These are phyloP conservation scores for Plebejus melissa DNA, from an alignment of 2,888 invertebrate genomes.

Conservation along the genomic window DNA sequence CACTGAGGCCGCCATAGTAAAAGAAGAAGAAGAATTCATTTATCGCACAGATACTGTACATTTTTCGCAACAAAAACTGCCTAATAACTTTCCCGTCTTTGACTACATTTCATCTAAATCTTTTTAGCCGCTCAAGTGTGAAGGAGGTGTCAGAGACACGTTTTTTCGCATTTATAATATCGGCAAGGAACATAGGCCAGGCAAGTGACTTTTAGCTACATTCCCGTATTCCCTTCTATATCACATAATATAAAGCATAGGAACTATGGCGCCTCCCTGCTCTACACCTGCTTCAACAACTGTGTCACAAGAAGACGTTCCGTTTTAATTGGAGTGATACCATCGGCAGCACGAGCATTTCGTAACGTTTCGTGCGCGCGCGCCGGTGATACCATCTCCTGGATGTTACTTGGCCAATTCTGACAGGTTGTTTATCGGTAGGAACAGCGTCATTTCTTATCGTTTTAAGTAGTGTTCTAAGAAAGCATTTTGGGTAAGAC, in stretches of 20 bases:
- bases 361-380: slow-evolving; percentile 58
- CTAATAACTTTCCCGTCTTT: too few relatives aligned
- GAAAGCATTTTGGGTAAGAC: neutral
- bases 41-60: too few relatives aligned
- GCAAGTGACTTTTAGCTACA: too few relatives aligned
- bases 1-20: too few relatives aligned
- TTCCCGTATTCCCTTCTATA: neutral
- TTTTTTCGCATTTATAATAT: too few relatives aligned
- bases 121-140: too few relatives aligned
- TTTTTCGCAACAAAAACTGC: too few relatives aligned
- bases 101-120: too few relatives aligned
- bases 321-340: slow-evolving; percentile 23
- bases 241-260: neutral
- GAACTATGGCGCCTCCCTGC: neutral
- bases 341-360: slow-evolving; percentile 42
- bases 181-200: too few relatives aligned
- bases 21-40: too few relatives aligned
- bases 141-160: too few relatives aligned
- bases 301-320: slow-evolving; percentile 3
- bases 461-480: neutral
- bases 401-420: slow-evolving; percentile 9
- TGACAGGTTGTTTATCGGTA: slow-evolving; percentile 16
- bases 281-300: neutral
- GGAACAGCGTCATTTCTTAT: slow-evolving; percentile 12
- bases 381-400: slow-evolving; percentile 62